Conservation (phyloP, 2,113 vertebrate genomes). For the Dascyllus trimaculatus region DNA sequence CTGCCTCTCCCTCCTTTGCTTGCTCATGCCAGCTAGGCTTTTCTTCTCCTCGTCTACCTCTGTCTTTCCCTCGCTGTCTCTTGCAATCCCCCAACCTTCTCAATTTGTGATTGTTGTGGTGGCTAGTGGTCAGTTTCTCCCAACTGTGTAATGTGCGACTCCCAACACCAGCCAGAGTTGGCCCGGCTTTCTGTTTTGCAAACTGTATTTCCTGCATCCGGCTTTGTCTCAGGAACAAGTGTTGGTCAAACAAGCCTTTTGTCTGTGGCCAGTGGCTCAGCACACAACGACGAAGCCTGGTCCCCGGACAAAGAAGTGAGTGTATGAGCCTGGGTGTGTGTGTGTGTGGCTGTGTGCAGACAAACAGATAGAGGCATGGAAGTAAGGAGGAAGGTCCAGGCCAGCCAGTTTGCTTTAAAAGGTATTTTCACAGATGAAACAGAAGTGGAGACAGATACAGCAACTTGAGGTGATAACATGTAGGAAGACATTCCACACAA, state of each 20-base stretch:
- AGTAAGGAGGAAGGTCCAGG: slow-evolving; percentile 60
- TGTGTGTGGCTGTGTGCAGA: slow-evolving; percentile 33
- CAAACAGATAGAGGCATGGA: slow-evolving; percentile 43
- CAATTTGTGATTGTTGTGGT: slow-evolving; percentile 44
- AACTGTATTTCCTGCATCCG: slow-evolving; percentile 84
- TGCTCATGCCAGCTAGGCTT: slow-evolving; percentile 48
- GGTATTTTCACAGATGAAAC: slow-evolving; percentile 38
- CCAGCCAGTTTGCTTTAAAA: slow-evolving; percentile 64
- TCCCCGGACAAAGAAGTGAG: slow-evolving; percentile 82
- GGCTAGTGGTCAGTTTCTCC: slow-evolving; percentile 74
- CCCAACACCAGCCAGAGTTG: slow-evolving; percentile 47
- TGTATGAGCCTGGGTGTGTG: slow-evolving; percentile 68
- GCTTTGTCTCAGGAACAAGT: slow-evolving; percentile 88
- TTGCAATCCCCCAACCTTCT: slow-evolving; percentile 9
- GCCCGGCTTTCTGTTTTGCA: slow-evolving; percentile 78
- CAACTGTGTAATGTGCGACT: slow-evolving; percentile 71
- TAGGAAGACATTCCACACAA: neutral
- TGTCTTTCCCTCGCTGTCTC: neutral
- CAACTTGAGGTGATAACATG: slow-evolving; percentile 4
- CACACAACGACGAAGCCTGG: slow-evolving; percentile 81
- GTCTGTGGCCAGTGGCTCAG: slow-evolving; percentile 88
- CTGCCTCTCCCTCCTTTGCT: slow-evolving; percentile 10
- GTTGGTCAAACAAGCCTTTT: slow-evolving; percentile 91
- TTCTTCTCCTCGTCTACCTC: slow-evolving; percentile 23
- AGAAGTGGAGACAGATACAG: slow-evolving; percentile 26